Evolutionary conservation across 2,113 vertebrate species (phyloP).

Genomic region (Chaetodon auriga): DNA sequence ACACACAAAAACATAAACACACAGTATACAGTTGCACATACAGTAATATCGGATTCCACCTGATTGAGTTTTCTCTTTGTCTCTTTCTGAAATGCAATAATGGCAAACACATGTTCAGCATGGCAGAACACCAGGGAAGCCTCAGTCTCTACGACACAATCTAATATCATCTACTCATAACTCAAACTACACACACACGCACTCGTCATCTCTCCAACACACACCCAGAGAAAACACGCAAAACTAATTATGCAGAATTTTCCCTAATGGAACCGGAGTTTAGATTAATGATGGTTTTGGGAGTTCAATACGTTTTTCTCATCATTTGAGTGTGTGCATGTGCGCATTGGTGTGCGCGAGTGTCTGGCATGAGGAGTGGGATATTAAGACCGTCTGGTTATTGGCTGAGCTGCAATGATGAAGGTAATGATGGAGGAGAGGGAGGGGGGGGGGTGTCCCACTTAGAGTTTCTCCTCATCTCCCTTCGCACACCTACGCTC

Average conservation of each 20-base stretch:
- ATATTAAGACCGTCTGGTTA: constrained; percentile 78
- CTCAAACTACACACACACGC: constrained; percentile 40
- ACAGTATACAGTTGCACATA: constrained; percentile 33
- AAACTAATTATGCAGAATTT: constrained; percentile 82
- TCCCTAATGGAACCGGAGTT: constrained; percentile 80
- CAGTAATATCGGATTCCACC: constrained; percentile 71
- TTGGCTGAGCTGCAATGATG: constrained; percentile 70
- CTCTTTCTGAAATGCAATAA: constrained; percentile 79
- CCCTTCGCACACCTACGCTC: constrained; percentile 59
- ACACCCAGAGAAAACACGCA: constrained; percentile 49
- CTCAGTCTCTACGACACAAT: constrained; percentile 76
- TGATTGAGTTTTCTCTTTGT: constrained; percentile 79
- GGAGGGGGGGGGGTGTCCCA: constrained; percentile 67
- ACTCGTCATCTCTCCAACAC: constrained; percentile 20
- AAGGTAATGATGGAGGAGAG: constrained; percentile 49
- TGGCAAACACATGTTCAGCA: constrained; percentile 80
- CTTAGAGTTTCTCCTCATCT: constrained; percentile 66
- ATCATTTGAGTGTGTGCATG: constrained; percentile 71
- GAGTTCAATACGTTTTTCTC: constrained; percentile 82
- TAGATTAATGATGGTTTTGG: constrained; percentile 83
- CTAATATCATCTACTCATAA: constrained; percentile 80
- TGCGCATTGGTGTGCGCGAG: constrained; percentile 42
- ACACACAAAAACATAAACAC: constrained; percentile 32
- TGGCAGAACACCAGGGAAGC: constrained; percentile 78
- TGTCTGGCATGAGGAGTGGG: constrained; percentile 65